Evolutionary conservation across 1,140 invertebrate genomes (phyloP), one percentile per base, ranked within the genome.

Genomic region (Macrotrachela quadricornifera): DNA sequence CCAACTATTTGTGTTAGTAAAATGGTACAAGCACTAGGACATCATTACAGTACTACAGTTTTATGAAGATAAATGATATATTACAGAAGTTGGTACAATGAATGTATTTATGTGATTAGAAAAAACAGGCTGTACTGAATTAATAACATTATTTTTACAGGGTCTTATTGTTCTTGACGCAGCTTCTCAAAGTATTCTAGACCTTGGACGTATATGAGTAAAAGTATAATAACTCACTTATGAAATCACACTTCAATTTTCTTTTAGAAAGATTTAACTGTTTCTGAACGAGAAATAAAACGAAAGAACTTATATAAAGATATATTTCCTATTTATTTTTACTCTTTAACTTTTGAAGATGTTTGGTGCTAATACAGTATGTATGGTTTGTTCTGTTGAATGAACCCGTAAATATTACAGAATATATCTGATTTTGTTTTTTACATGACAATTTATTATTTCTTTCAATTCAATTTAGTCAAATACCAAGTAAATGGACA

Each of bases 81-180:
- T 99, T 1, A 97, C 94, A 0, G 94, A 99, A 76, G 88, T 86
- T 46, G 94, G 94, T 42, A 87, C 91, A 10, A 99, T 99, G 94
- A 99, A 99, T 63, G 79, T 99, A 46, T 95, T 97, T 63, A 75
- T 91, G 58, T 79, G 83, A 62, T 81, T 79, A 64, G 76, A 80
- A 53, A 79, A 86, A 50, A 71, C 84, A 63, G 86, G 86, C 78
- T 86, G 90, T 90, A 81, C 79, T 71, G 85, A 91, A 72, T 67
- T 97, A 57, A 73, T 85, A 12, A 96, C 91, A 16, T 86, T 90
- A n/a, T 83, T 86, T n/a, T 66, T 96, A 38, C 61, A 71, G 56
- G 85, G 86, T 16, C 71, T 92, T 0, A 67, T 71, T 30, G 72
- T 97, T 57, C 91, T 91, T 16, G 92, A 91, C 54, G 78, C 97